Conservation (phyloP, 2,888 invertebrate species). For the Acleris sparsana region DNA sequence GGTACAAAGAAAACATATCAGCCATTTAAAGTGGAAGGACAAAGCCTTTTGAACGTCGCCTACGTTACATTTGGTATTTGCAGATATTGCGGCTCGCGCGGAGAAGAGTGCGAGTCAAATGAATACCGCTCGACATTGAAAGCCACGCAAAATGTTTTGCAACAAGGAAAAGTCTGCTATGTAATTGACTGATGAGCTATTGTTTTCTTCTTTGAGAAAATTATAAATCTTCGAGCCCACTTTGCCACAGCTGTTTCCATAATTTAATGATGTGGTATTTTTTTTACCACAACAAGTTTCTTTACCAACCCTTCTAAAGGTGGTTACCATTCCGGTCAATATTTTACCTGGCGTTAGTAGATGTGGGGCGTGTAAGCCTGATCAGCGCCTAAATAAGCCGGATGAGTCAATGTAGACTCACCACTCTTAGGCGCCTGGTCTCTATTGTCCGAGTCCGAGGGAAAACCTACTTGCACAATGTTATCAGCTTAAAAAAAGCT, state of each 20-base stretch:
- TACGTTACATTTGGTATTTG: not conserved
- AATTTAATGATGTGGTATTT: too few species aligned
- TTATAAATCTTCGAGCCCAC: too few species aligned
- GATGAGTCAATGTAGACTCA: conserved; percentile 15
- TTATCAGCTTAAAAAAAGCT: conserved; percentile 4
- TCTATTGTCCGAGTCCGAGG: conserved; percentile 10
- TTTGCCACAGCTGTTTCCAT: too few species aligned
- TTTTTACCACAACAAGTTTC: too few species aligned
- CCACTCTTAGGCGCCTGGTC: not conserved
- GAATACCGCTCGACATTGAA: not conserved
- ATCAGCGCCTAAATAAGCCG: conserved; percentile 7
- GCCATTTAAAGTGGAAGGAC: conserved; percentile 20
- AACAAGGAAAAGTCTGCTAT: too few species aligned
- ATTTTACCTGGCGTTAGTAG: not conserved
- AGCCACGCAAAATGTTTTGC: too few species aligned
- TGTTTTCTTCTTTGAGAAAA: too few species aligned
- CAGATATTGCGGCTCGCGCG: not conserved
- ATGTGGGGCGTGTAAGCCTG: not conserved
- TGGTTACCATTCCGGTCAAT: not conserved
- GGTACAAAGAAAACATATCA: conserved; percentile 36
- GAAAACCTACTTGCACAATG: conserved; percentile 12
- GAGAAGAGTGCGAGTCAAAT: not conserved
- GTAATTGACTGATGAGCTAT: too few species aligned
- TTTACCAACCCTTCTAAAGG: too few species aligned
- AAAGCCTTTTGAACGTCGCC: conserved; percentile 8